Percentiles rank a stretch among this genome's conserved stretches.
Evolutionary conservation across 2,113 vertebrate genomes (phyloP).

Genomic region (Acrocephalus arundinaceus): DNA sequence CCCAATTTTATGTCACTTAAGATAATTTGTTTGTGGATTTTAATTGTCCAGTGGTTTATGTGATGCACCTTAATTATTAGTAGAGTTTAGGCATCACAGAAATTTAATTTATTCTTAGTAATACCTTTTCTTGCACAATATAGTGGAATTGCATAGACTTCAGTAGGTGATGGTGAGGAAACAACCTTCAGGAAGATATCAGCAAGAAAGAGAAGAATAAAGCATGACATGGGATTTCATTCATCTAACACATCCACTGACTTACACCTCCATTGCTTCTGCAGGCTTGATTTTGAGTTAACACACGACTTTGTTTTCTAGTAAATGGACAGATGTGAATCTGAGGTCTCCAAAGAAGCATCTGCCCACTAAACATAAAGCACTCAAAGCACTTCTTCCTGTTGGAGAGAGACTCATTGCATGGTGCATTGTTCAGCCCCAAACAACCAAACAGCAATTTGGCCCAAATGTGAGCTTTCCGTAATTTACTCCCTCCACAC

Average conservation of each 20-base stretch:
- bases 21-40: neutral
- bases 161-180: neutral
- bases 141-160: neutral
- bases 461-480: neutral
- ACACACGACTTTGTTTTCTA: neutral
- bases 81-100: neutral
- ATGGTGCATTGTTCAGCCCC: accelerated
- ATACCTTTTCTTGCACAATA: neutral
- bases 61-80: neutral
- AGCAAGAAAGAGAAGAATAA: neutral
- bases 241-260: neutral
- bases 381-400: neutral
- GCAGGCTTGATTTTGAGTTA: neutral
- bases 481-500: neutral
- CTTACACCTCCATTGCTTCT: neutral
- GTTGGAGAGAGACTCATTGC: neutral
- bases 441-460: neutral
- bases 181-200: neutral
- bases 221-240: neutral
- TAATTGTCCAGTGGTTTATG: neutral
- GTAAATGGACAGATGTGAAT: neutral
- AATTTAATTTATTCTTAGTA: neutral
- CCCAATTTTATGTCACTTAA: neutral
- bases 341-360: neutral
- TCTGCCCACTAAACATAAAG: neutral